Conservation (phyloP, 2,888 invertebrate genomes). For the Tetragonula carbonaria region DNA sequence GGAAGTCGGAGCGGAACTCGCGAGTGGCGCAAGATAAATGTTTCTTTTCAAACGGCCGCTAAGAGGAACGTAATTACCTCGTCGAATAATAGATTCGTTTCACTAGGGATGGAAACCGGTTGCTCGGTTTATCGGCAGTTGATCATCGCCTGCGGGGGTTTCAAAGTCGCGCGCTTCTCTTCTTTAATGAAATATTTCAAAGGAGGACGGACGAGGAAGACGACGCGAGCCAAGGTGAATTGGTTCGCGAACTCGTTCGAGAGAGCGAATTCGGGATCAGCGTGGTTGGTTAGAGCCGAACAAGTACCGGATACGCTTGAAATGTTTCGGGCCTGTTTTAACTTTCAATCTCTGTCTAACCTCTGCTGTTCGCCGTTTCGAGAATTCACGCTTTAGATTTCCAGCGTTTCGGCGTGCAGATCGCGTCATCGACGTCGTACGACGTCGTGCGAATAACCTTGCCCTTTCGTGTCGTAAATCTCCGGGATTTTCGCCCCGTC, state of each 20-base stretch:
- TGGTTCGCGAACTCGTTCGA: conserved; percentile 58
- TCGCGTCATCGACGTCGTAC: no score
- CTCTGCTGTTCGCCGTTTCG: conserved; percentile 18
- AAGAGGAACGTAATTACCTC: conserved; percentile 48
- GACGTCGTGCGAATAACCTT: no score
- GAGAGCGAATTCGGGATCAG: conserved; percentile 59
- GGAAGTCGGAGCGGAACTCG: neutral
- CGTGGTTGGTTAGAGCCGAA: conserved; percentile 15
- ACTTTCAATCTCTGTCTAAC: conserved; percentile 44
- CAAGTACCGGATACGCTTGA: no score
- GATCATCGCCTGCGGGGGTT: conserved; percentile 28
- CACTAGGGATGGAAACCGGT: neutral
- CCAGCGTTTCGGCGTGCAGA: no score
- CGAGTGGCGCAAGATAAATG: conserved; percentile 39
- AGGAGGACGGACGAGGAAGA: neutral
- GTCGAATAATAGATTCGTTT: conserved; percentile 48
- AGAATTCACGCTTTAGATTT: neutral
- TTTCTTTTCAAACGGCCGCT: conserved; percentile 28
- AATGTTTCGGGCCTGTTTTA: conserved; percentile 18
- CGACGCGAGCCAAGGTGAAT: conserved; percentile 51
- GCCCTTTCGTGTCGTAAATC: no score
- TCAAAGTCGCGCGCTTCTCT: neutral
- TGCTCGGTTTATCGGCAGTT: conserved; percentile 38
- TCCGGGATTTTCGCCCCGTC: no score
- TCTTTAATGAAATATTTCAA: conserved; percentile 66